A percentile compares a stretch with the other conserved stretches of the same genome.
phyloP scores from a whole-genome alignment of 2,113 vertebrate genomes.

The Neotoma lepida region DNA sequence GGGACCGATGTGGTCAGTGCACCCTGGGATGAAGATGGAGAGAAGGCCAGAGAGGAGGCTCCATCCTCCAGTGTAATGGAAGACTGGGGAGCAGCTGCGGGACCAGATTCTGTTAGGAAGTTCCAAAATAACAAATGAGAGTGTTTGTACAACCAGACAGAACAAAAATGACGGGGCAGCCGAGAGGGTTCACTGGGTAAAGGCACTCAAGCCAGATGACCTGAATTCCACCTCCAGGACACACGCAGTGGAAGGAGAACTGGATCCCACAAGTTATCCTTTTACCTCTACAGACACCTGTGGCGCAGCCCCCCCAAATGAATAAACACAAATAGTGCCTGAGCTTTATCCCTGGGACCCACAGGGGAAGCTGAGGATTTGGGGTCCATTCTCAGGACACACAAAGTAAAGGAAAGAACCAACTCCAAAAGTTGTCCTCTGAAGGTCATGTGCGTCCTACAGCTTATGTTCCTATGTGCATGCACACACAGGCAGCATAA shows the following conservation, averaged over 20 bases:
- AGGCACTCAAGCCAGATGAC: no score
- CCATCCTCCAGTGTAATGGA: background rate
- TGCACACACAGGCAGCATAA: background rate
- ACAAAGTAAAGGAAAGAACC: background rate
- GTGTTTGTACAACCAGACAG: background rate
- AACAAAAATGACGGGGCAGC: background rate
- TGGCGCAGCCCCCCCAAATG: background rate
- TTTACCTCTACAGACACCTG: background rate
- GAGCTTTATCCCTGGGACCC: background rate
- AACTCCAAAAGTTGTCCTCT: background rate
- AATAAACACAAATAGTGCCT: background rate
- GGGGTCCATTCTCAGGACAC: background rate
- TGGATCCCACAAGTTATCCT: background rate
- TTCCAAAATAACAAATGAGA: slow-evolving; percentile 23
- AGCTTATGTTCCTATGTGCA: background rate
- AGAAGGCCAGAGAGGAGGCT: background rate
- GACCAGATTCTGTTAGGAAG: background rate
- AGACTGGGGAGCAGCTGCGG: background rate
- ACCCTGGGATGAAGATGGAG: background rate
- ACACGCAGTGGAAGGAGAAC: background rate
- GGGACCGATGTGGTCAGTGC: background rate
- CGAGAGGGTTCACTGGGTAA: background rate
- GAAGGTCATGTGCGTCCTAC: background rate
- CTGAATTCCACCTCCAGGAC: background rate
- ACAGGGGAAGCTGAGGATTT: no score